These are phyloP conservation scores for Diadumene lineata DNA, from an alignment of 92 coral and sea anemone species.

Conservation along the genomic window DNA sequence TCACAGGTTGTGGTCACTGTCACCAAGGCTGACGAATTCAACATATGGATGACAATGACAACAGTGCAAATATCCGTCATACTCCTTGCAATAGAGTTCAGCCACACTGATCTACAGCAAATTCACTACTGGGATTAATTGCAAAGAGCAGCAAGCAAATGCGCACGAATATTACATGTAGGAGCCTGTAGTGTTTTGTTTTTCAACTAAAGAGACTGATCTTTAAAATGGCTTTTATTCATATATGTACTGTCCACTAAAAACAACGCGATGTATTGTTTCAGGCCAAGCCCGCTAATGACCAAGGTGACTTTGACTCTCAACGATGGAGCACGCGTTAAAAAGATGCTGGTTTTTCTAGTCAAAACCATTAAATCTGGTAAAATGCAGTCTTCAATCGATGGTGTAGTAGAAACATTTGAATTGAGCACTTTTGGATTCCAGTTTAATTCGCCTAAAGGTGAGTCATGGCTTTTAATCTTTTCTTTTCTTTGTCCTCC, in stretches of 20 bases:
- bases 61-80: no score
- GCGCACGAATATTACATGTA: no score
- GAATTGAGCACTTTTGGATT: constrained; percentile 69
- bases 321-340: constrained; percentile 42
- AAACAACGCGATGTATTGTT: background rate
- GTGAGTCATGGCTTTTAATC: constrained; percentile 28
- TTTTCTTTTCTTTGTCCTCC: background rate
- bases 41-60: no score
- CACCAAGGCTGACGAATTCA: no score
- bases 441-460: constrained; percentile 68
- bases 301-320: constrained; percentile 62
- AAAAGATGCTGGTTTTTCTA: constrained; percentile 51
- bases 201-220: no score
- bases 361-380: constrained; percentile 63
- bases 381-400: constrained; percentile 83
- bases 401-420: constrained; percentile 71
- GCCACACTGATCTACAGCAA: no score
- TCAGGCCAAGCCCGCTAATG: constrained; percentile 79
- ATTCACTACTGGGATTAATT: no score
- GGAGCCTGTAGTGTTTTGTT: no score
- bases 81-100: no score
- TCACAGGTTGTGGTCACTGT: no score
- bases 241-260: background rate
- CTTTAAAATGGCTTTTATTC: no score
- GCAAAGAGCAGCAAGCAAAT: no score